Percentiles rank a stretch among this genome's conserved stretches.
phyloP scores from a whole-genome alignment of 2,797 vertebrate genomes.

The Leptatherina wallacei region DNA sequence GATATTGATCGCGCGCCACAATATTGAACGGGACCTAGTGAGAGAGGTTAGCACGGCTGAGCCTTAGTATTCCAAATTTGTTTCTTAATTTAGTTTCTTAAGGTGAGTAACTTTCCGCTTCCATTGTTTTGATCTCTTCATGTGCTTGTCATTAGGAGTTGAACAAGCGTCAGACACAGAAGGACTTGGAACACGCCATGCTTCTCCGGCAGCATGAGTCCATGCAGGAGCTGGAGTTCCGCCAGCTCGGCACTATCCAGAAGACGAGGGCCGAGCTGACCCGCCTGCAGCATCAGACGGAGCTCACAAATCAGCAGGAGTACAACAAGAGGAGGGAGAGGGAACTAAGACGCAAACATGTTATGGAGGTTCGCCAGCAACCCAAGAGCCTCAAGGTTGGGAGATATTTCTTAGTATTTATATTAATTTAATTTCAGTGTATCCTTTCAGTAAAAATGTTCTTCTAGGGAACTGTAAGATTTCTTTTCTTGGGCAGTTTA shows the following conservation, averaged over 20 bases:
- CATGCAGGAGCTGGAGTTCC: conserved; percentile 98
- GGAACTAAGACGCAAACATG: conserved; percentile 95
- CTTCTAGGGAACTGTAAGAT: background rate
- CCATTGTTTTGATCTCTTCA: conserved; percentile 13
- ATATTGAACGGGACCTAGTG: conserved; percentile 94
- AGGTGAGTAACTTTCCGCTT: background rate
- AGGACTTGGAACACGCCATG: conserved; percentile 98
- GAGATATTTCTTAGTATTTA: background rate
- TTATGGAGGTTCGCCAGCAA: conserved; percentile 98
- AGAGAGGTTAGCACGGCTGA: conserved; percentile 85
- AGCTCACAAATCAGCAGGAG: conserved; percentile 99
- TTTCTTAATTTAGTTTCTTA: background rate
- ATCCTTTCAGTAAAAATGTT: background rate
- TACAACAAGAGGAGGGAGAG: conserved; percentile 98
- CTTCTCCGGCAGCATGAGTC: conserved; percentile 97
- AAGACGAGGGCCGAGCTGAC: conserved; percentile 95
- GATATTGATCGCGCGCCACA: conserved; percentile 96
- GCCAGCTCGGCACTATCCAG: conserved; percentile 96
- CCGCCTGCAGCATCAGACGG: conserved; percentile 96
- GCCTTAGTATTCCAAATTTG: background rate
- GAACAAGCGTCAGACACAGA: conserved; percentile 98
- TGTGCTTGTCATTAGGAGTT: conserved; percentile 86
- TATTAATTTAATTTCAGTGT: background rate
- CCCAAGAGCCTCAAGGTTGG: conserved; percentile 98
- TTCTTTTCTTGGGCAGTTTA: background rate